These are phyloP conservation scores for Rhagoletis zephyria DNA, from an alignment of 1,140 invertebrate species.

Conservation along the genomic window DNA sequence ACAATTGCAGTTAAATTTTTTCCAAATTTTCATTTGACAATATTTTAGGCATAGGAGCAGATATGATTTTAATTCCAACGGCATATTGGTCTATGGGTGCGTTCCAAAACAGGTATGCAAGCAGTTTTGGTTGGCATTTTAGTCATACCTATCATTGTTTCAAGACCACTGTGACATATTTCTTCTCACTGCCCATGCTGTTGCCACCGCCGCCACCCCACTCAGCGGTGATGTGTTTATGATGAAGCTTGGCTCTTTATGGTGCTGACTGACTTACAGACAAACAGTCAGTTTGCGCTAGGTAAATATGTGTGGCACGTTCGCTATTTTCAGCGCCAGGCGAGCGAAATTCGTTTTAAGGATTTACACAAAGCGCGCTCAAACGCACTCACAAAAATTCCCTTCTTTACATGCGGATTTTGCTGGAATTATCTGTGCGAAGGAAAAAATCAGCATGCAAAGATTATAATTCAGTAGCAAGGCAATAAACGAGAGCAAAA, in stretches of 20 bases:
- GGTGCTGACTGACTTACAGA: not conserved
- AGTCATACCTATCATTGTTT: no score
- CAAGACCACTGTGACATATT: no score
- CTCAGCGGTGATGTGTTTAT: constrained; percentile 68
- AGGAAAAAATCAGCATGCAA: constrained; percentile 38
- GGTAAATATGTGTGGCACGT: constrained; percentile 68
- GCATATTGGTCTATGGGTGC: no score
- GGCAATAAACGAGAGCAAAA: constrained; percentile 54
- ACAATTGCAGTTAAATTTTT: no score
- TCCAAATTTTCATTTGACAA: no score
- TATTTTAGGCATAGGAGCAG: no score
- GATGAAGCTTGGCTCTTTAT: constrained; percentile 60
- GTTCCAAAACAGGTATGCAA: no score
- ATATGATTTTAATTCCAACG: no score
- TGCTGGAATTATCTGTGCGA: constrained; percentile 3
- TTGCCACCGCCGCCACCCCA: constrained; percentile 10
- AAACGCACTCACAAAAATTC: not conserved
- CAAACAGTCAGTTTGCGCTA: not conserved
- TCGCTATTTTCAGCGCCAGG: constrained; percentile 64
- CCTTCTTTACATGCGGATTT: not conserved
- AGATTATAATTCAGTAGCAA: constrained; percentile 54
- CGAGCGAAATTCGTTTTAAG: constrained; percentile 65
- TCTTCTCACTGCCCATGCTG: no score
- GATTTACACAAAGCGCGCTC: constrained; percentile 5
- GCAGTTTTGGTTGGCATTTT: no score